These are phyloP conservation scores for Chouioia cunea DNA, from an alignment of 2,888 invertebrate species.

Conservation along the genomic window DNA sequence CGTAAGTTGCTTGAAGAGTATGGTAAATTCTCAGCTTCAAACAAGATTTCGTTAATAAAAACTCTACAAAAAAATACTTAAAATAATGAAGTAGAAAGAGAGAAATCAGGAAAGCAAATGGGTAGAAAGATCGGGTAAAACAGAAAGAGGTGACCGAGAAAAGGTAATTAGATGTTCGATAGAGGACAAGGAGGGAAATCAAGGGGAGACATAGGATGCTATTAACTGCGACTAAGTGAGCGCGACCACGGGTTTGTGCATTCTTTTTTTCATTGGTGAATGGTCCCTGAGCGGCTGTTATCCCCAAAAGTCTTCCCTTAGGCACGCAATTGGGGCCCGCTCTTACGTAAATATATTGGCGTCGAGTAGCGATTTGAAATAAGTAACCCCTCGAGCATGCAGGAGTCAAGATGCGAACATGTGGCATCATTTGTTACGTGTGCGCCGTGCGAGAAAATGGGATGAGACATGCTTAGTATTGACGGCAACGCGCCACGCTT, in stretches of 20 bases:
- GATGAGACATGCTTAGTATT: constrained; percentile 24
- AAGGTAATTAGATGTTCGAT: constrained; percentile 23
- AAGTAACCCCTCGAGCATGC: constrained; percentile 4
- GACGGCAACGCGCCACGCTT: background rate
- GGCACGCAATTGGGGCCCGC: constrained; percentile 48
- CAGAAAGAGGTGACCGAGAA: background rate
- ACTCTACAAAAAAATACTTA: too few relatives aligned
- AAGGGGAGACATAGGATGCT: constrained; percentile 56
- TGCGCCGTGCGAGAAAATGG: constrained; percentile 34
- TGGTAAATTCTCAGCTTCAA: too few relatives aligned
- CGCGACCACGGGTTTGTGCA: constrained; percentile 57
- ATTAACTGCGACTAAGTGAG: constrained; percentile 62
- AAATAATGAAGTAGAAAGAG: too few relatives aligned
- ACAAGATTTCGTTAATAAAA: too few relatives aligned
- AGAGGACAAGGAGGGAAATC: background rate
- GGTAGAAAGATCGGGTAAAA: too few relatives aligned
- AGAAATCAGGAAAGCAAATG: too few relatives aligned
- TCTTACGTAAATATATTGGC: constrained; percentile 48
- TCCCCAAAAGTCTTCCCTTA: constrained; percentile 55
- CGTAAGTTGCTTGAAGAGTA: too few relatives aligned
- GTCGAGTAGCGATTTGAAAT: constrained; percentile 52
- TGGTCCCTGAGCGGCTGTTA: constrained; percentile 66
- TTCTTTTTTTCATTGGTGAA: constrained; percentile 56
- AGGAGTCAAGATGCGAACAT: constrained; percentile 66
- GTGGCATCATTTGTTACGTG: constrained; percentile 67